Conservation (phyloP, 2,888 invertebrate genomes). For the Diachrysia chrysitis region DNA sequence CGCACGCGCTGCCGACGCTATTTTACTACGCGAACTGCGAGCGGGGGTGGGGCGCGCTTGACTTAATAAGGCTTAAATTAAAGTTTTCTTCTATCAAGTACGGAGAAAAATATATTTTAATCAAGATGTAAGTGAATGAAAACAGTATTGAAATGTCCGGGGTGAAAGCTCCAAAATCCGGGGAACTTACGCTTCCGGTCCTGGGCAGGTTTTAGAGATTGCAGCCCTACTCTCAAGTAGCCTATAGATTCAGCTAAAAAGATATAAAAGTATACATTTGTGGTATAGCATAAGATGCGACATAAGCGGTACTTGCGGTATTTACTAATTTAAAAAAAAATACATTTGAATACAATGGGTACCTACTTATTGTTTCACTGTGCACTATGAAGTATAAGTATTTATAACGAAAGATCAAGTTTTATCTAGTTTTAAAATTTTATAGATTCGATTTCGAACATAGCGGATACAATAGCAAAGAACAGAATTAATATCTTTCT, state of each 20-base stretch:
- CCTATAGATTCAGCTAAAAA: background rate
- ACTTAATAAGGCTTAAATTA: too few species aligned
- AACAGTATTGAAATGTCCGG: too few species aligned
- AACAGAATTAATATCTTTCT: background rate
- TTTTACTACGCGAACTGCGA: too few species aligned
- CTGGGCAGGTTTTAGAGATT: too few species aligned
- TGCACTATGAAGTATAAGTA: background rate
- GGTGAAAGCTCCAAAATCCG: too few species aligned
- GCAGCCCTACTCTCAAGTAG: too few species aligned
- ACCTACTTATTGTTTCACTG: background rate
- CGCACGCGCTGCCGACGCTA: too few species aligned
- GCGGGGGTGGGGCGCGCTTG: too few species aligned
- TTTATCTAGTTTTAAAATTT: background rate
- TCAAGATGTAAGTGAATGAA: too few species aligned
- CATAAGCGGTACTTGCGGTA: slow-evolving; percentile 20
- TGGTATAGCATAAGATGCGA: slow-evolving; percentile 43
- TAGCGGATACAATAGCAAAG: background rate
- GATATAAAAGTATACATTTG: slow-evolving; percentile 34
- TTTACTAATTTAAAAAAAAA: slow-evolving; percentile 15
- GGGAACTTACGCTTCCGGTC: too few species aligned
- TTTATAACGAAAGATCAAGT: background rate
- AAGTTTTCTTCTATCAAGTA: too few species aligned
- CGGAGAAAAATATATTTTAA: too few species aligned
- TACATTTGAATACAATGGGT: slow-evolving; percentile 25
- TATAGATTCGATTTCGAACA: background rate